These are phyloP conservation scores for Crax fasciolata DNA, from an alignment of 2,797 vertebrate genomes.

Conservation along the genomic window DNA sequence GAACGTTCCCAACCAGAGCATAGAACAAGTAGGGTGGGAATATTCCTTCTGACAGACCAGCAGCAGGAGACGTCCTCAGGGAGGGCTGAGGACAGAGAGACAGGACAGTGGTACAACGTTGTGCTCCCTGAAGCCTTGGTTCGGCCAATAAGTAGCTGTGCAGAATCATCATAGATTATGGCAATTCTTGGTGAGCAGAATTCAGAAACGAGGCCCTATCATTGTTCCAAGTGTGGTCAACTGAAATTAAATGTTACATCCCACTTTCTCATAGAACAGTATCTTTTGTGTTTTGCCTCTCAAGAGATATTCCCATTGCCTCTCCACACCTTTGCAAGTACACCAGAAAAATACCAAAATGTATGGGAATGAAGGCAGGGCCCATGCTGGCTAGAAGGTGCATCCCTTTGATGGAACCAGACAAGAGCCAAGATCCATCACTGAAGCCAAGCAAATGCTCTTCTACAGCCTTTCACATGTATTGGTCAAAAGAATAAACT, in stretches of 20 bases:
- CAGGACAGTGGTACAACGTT: fast-evolving
- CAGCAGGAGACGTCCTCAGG: not conserved
- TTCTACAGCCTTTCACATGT: not conserved
- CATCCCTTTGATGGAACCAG: not conserved
- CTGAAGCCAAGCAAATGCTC: not conserved
- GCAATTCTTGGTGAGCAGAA: not conserved
- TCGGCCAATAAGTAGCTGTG: not conserved
- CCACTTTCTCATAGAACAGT: not conserved
- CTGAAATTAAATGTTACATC: not conserved
- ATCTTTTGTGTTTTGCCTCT: not conserved
- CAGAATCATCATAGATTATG: not conserved
- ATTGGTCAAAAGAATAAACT: not conserved
- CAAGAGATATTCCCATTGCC: not conserved
- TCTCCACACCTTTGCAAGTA: not conserved
- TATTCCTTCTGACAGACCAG: not conserved
- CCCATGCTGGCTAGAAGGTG: not conserved
- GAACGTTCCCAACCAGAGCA: fast-evolving
- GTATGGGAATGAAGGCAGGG: not conserved
- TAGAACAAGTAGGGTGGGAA: not conserved
- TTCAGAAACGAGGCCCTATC: not conserved
- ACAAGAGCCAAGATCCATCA: not conserved
- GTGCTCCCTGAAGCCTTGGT: not conserved
- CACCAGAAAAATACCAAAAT: not conserved
- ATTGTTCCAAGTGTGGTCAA: not conserved
- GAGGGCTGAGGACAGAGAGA: not conserved